Evolutionary conservation across 1,140 invertebrate species (phyloP).

Genomic region (Papilio aristodemus): DNA sequence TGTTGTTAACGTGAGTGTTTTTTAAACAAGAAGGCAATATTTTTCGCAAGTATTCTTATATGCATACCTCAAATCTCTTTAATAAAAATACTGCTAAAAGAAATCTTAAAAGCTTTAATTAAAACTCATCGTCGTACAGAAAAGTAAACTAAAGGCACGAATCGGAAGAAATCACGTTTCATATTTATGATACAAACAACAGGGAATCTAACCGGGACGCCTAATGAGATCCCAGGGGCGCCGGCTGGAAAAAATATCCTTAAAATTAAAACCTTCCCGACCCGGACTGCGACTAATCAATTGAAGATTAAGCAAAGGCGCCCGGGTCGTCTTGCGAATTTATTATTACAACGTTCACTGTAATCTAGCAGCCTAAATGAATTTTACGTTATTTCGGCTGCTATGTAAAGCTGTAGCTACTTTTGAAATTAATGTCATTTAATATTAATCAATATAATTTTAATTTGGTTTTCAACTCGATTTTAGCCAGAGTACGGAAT

Average conservation of each 20-base stretch:
- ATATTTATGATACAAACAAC: conserved; percentile 28
- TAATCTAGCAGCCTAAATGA: background rate
- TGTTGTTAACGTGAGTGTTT: too few relatives aligned
- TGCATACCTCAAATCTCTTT: too few relatives aligned
- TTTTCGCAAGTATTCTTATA: too few relatives aligned
- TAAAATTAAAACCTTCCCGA: conserved; percentile 55
- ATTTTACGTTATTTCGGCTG: too few relatives aligned
- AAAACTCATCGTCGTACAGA: background rate
- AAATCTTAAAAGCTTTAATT: conserved; percentile 1
- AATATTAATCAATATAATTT: too few relatives aligned
- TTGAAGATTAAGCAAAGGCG: conserved; percentile 47
- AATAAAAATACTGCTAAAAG: too few relatives aligned
- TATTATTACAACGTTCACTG: background rate
- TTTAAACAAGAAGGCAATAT: too few relatives aligned
- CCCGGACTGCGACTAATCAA: conserved; percentile 46
- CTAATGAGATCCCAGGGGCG: conserved; percentile 57
- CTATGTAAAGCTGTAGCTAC: too few relatives aligned
- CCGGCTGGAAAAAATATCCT: conserved; percentile 46
- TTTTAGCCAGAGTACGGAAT: too few relatives aligned
- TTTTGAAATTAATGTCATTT: too few relatives aligned
- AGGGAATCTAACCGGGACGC: conserved; percentile 30
- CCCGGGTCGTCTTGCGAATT: background rate
- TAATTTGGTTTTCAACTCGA: too few relatives aligned
- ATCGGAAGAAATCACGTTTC: conserved; percentile 35
- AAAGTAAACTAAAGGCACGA: background rate